Evolutionary conservation across 2,113 vertebrate genomes (phyloP).

Genomic region (Galeopterus variegatus): DNA sequence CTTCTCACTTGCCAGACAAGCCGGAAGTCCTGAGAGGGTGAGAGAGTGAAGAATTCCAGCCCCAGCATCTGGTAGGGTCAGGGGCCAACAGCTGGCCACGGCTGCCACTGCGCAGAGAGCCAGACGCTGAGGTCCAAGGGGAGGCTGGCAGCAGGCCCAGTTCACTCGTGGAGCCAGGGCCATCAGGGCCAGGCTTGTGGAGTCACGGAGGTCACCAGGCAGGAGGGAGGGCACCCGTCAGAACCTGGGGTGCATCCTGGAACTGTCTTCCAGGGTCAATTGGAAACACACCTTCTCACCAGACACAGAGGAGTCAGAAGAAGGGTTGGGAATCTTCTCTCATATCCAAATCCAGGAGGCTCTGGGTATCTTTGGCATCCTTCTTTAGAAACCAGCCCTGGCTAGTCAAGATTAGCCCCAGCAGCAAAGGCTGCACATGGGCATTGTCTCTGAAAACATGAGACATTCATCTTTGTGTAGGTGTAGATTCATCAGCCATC

Average conservation of each 20-base stretch:
- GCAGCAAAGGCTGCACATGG: not conserved
- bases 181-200: too few species aligned
- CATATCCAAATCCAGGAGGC: not conserved
- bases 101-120: not conserved
- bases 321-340: too few species aligned
- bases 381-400: not conserved
- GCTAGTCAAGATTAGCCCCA: not conserved
- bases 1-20: conserved; percentile 42
- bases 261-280: not conserved
- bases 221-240: not conserved
- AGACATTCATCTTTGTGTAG: not conserved
- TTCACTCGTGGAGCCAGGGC: not conserved
- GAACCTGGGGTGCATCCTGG: not conserved
- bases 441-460: too few species aligned
- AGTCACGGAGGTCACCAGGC: not conserved
- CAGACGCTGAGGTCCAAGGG: not conserved
- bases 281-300: not conserved
- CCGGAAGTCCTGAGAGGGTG: conserved; percentile 8
- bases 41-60: conserved; percentile 28
- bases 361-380: not conserved
- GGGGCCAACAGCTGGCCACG: conserved; percentile 56
- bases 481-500: not conserved
- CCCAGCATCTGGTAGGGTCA: not conserved
- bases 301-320: not conserved
- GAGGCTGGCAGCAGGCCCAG: not conserved